Base-by-base conservation (phyloP, 2,113 vertebrate species). In the Eleginops maclovinus region DNA sequence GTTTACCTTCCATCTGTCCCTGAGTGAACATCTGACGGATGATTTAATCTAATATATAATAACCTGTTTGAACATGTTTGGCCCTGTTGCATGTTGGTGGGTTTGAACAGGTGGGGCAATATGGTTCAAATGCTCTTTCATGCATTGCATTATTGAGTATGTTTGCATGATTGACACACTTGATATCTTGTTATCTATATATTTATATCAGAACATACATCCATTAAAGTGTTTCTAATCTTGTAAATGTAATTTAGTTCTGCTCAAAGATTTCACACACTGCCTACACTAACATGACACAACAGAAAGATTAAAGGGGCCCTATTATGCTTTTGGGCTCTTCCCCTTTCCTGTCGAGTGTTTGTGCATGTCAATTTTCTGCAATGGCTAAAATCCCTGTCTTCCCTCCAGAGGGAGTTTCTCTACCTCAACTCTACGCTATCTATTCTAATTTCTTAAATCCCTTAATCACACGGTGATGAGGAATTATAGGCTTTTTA, bases 61-160 rank as follows among this genome's bases (percentile, higher is more conserved):
- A 7, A n/a, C 31, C 17, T 17, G 47, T 64, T n/a, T 28, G 4
- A 47, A 62, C 7, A 64, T 64, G 2, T 19, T 62, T 4, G 21
- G 1, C n/a, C 15, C 54, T 55, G 24, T 55, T 24, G 54, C 16
- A 22, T 43, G 4, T 43, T 22, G 40, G n/a, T 62, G 40, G 40
- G 21, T 62, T n/a, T 60, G 58, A 17, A 40, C 28, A 11, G 40
- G 59, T 63, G 46, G 61, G 61, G 21, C 24, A 49, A 28, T 64
- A 64, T 47, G 22, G 22, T 12, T 28, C 1, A 12, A 47, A 64
- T n/a, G 17, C 1, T 4, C 36, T n/a, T n/a, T n/a, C n/a, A n/a
- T n/a, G n/a, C n/a, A n/a, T n/a, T n/a, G n/a, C n/a, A n/a, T n/a
- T n/a, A n/a, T n/a, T n/a, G n/a, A n/a, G n/a, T n/a, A n/a, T n/a